Percentiles rank a stretch among this genome's conserved stretches.
These are phyloP conservation scores for Sinella curviseta DNA, from an alignment of 1,140 invertebrate genomes.

Conservation along the genomic window DNA sequence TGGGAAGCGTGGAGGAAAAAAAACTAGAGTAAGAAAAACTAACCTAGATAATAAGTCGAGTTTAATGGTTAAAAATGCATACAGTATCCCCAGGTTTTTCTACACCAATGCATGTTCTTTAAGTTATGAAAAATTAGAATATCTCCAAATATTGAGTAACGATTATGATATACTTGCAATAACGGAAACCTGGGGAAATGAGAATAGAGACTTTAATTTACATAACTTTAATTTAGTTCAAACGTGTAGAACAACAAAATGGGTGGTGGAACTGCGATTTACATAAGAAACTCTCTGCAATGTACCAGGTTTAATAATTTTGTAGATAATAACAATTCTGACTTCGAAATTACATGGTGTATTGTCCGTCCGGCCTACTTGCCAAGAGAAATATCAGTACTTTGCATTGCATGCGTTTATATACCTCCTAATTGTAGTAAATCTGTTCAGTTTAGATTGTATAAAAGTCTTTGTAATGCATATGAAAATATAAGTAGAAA, in stretches of 20 bases:
- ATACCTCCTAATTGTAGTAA: background rate
- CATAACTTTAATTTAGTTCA: background rate
- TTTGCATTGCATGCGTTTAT: background rate
- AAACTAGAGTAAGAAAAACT: background rate
- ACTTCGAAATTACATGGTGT: background rate
- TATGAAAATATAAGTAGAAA: background rate
- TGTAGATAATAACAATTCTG: background rate
- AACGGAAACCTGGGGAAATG: background rate
- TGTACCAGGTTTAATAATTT: background rate
- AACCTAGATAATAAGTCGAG: background rate
- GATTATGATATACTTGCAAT: background rate
- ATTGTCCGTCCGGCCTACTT: background rate
- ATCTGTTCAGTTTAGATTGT: background rate
- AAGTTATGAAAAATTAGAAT: background rate
- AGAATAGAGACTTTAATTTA: background rate
- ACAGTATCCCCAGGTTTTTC: background rate
- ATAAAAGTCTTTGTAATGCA: background rate
- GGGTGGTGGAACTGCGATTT: background rate
- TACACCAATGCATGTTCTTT: slow-evolving; percentile 10
- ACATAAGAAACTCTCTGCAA: background rate
- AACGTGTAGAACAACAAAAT: background rate
- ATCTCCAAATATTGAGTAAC: background rate
- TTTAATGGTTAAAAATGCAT: background rate
- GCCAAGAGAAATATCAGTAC: background rate
- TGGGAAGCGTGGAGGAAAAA: background rate